phyloP scores from a whole-genome alignment of 1,140 invertebrate genomes.

The Drosophila kanapiae region DNA sequence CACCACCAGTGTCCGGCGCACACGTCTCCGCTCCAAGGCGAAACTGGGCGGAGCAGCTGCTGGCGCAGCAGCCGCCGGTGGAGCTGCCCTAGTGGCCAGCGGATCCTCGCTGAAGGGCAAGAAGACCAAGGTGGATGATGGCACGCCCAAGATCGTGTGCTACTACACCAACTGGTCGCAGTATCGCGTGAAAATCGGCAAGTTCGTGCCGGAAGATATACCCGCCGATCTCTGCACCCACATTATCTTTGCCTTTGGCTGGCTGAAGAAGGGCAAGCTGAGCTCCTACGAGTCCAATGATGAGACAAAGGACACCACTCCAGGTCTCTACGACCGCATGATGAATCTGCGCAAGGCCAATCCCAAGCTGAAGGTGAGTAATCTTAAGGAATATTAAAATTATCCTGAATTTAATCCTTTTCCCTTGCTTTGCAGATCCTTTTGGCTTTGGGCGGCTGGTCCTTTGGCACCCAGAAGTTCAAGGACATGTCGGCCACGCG shows the following conservation, averaged over 20 bases:
- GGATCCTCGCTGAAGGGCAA: constrained; percentile 85
- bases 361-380: constrained; percentile 91
- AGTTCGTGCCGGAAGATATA: constrained; percentile 97
- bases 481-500: constrained; percentile 95
- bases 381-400: not conserved
- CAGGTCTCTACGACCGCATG: constrained; percentile 94
- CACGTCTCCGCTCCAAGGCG: constrained; percentile 88
- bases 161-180: constrained; percentile 99
- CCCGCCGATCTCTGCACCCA: constrained; percentile 98
- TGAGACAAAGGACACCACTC: constrained; percentile 96
- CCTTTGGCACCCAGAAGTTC: constrained; percentile 97
- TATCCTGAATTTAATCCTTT: not conserved
- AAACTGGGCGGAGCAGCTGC: constrained; percentile 86
- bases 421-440: constrained; percentile 87
- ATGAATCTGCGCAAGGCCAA: constrained; percentile 94
- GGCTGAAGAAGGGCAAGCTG: constrained; percentile 97
- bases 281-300: constrained; percentile 96
- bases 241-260: constrained; percentile 98
- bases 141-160: constrained; percentile 91
- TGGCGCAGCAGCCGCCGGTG: constrained; percentile 87
- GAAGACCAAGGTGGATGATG: constrained; percentile 89
- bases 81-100: constrained; percentile 87
- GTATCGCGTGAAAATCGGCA: constrained; percentile 96
- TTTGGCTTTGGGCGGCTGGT: constrained; percentile 97
- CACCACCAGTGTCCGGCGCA: constrained; percentile 87